Base-by-base conservation (phyloP, 1,140 invertebrate genomes). In the Drosophila willistoni region DNA sequence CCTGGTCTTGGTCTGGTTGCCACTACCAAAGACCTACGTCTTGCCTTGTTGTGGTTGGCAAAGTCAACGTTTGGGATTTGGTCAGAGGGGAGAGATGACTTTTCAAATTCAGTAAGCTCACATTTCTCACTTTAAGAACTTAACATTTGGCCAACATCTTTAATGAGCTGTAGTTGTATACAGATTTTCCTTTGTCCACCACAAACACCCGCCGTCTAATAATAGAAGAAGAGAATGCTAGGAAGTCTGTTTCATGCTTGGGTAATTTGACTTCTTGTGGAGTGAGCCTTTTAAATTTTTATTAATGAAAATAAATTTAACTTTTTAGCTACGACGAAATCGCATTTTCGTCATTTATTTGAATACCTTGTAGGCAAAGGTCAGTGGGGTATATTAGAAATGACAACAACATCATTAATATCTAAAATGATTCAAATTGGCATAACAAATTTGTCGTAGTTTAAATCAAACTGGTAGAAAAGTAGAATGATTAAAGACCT, bases 81-180 rank as follows among this genome's bases (percentile, higher is more conserved):
- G 62, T 47, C 65, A 73, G 25, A 33, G 47, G 44, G 56, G 29
- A 51, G 9, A 51, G 44, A 51, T 86, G 79, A 81, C 82, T 87
- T 82, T 65, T 67, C 79, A 79, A 67, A 86, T 76, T 79, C 36
- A 4, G 39, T 44, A 9, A 39, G 14, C 56, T 57, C 65, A 75
- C 59, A 34, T 56, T 71, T 65, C 34, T 13, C 47, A 66, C 72
- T 70, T 83, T 87, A 80, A 83, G 80, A 55, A 51, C 17, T 71
- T 69, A 77, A 71, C 67, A 76, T 64, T 68, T 64, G 59, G 54
- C 56, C 57, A 42, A 68, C 76, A 57, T 57, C 80, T 81, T 81
- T 87, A 87, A 89, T 87, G 80, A 90, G 80, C 84, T 83, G 65
- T 89, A 89, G 84, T 87, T 87, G 77, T 56, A 51, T 63, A 66